Evolutionary conservation across 2,888 invertebrate species (phyloP).

Genomic region (Listrodromus nycthemerus): DNA sequence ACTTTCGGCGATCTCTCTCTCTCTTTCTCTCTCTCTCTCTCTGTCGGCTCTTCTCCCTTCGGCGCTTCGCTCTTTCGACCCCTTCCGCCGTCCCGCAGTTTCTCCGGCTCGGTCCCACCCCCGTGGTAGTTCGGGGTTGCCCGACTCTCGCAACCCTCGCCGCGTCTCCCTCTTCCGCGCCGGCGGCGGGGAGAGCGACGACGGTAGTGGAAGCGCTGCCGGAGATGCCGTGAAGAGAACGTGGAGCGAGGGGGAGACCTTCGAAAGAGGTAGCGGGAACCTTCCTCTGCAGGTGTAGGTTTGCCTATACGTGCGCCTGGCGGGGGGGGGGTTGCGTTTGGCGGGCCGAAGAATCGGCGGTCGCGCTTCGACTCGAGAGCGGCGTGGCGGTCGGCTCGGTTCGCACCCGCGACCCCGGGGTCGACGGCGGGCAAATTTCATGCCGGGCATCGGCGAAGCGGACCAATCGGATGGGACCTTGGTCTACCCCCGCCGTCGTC

Average conservation of each 20-base stretch:
- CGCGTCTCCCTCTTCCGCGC: slow-evolving; percentile 74
- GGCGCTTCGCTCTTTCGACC: neutral
- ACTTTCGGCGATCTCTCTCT: slow-evolving; percentile 40
- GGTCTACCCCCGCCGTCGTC: slow-evolving; percentile 17
- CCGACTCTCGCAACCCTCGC: slow-evolving; percentile 59
- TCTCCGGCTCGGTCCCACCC: slow-evolving; percentile 20
- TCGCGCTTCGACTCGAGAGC: too few relatives aligned
- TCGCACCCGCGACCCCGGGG: slow-evolving; percentile 69
- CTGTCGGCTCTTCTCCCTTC: slow-evolving; percentile 54
- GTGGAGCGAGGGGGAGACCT: slow-evolving; percentile 21
- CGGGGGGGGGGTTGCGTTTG: neutral
- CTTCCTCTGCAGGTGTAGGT: neutral
- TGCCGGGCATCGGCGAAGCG: slow-evolving; percentile 67
- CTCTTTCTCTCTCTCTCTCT: too few relatives aligned
- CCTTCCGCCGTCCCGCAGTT: neutral
- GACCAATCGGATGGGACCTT: slow-evolving; percentile 75
- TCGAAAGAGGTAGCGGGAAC: slow-evolving; percentile 43
- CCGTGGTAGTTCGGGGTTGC: neutral
- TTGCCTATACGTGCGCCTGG: neutral
- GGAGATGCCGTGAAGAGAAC: slow-evolving; percentile 6
- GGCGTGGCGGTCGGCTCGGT: neutral
- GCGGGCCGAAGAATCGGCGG: too few relatives aligned
- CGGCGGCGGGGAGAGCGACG: slow-evolving; percentile 54
- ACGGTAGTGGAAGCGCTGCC: slow-evolving; percentile 14
- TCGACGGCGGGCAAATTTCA: slow-evolving; percentile 36